Evolutionary conservation across 2,797 vertebrate genomes (phyloP), one percentile per base, ranked within the genome.

Genomic region (Synanceia verrucosa): DNA sequence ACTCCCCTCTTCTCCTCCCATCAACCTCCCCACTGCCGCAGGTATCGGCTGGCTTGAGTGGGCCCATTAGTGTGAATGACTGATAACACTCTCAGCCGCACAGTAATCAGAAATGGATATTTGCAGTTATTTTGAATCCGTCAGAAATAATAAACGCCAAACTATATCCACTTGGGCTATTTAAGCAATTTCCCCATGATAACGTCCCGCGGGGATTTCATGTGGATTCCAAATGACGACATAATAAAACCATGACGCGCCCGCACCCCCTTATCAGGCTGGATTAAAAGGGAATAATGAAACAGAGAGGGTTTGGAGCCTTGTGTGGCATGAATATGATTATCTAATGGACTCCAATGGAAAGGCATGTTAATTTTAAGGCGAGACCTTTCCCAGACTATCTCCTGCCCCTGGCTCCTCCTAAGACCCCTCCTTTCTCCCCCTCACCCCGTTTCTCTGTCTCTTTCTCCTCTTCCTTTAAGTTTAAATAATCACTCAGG

Each of bases 251-350:
- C 81, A 87, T 70, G 64, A 87, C 73, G 89, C 89, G 89, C 89
- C 89, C 65, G 86, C 89, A 65, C 69, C 72, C 79, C 88, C 87
- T 94, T 95, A 94, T 94, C 93, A 81, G 90, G 41, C 78, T 41
- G 94, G 93, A 94, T 95, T 95, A 94, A 92, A 90, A 88, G 85
- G 82, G 90, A 91, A 91, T 91, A 93, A 93, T 93, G 89, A 92
- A 93, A 92, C 79, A 86, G 91, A 88, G 89, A 81, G 90, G 90
- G 86, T 88, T 89, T 82, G 78, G 86, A 94, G 92, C 92, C 94
- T 92, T 94, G 94, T 95, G 94, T 95, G 94, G 94, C 79, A 94
- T 92, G 91, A 93, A 94, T 94, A 93, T 92, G 90, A 94, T 94
- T 94, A 95, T 94, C 92, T 94, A 93, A 94, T 93, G 85, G 93